Conservation (phyloP, 2,888 invertebrate species). For the Aphidoletes aphidimyza region DNA sequence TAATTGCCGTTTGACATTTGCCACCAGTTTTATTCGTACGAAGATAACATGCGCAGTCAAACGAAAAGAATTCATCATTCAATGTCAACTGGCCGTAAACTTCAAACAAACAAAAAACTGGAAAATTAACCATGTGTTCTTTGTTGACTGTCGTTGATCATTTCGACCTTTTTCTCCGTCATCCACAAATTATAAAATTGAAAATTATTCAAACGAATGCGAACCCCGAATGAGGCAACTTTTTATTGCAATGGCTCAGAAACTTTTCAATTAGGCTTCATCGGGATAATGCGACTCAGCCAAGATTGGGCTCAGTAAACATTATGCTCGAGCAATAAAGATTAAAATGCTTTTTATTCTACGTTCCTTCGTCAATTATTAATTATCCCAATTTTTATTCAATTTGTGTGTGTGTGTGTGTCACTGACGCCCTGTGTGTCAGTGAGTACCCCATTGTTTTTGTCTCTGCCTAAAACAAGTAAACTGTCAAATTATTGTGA, state of each 20-base stretch:
- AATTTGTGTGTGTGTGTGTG: background rate
- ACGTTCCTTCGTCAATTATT: background rate
- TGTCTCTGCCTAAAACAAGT: background rate
- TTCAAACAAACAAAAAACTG: constrained; percentile 9
- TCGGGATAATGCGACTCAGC: constrained; percentile 43
- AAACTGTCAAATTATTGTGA: constrained; percentile 50
- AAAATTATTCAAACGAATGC: constrained; percentile 47
- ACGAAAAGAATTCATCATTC: constrained; percentile 27
- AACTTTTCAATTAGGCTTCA: constrained; percentile 46
- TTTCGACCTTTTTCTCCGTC: background rate
- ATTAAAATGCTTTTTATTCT: constrained; percentile 39
- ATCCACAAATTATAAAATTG: background rate
- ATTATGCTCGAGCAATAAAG: constrained; percentile 28
- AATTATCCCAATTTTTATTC: constrained; percentile 47
- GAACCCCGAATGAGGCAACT: too few species aligned
- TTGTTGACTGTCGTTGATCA: background rate
- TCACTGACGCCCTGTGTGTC: background rate
- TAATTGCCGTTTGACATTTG: constrained; percentile 53
- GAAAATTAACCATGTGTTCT: constrained; percentile 16
- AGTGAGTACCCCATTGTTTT: background rate
- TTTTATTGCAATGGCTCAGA: too few species aligned
- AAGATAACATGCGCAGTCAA: constrained; percentile 19
- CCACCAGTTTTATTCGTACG: background rate
- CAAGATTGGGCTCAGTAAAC: background rate
- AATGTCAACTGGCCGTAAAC: constrained; percentile 50